These are phyloP conservation scores for Carapus acus DNA, from an alignment of 2,797 vertebrate genomes.

Conservation along the genomic window DNA sequence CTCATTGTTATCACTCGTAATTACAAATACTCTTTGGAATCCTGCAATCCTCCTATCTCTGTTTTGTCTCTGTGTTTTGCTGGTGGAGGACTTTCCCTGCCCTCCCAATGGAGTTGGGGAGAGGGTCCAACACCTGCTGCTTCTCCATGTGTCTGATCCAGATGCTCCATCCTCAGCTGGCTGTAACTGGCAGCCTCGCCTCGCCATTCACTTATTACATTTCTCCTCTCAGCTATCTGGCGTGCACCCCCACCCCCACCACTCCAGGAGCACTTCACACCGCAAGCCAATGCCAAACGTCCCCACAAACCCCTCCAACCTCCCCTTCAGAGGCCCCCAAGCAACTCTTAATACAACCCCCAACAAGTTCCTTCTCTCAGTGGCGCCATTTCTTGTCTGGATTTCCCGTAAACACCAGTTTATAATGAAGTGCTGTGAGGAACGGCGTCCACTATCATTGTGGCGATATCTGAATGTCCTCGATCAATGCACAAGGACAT, in stretches of 20 bases:
- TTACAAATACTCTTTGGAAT: constrained; percentile 54
- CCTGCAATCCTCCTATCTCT: constrained; percentile 53
- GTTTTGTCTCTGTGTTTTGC: constrained; percentile 35
- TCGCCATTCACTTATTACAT: constrained; percentile 60
- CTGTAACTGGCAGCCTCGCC: constrained; percentile 61
- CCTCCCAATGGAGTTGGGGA: too few species aligned
- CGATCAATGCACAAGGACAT: constrained; percentile 48
- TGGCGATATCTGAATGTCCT: constrained; percentile 36
- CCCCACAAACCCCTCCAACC: background rate
- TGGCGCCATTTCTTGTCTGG: constrained; percentile 13
- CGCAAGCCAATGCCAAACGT: constrained; percentile 39
- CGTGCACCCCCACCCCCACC: too few species aligned
- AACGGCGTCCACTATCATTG: constrained; percentile 46
- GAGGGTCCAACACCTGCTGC: constrained; percentile 49
- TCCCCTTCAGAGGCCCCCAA: too few species aligned
- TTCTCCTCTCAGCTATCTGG: constrained; percentile 56
- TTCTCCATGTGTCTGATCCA: constrained; percentile 55
- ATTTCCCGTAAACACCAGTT: constrained; percentile 46
- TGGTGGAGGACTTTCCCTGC: constrained; percentile 37
- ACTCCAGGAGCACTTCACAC: constrained; percentile 60
- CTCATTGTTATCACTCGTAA: constrained; percentile 48
- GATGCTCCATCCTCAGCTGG: constrained; percentile 46
- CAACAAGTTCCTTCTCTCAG: constrained; percentile 39
- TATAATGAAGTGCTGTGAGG: constrained; percentile 58
- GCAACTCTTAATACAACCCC: too few species aligned